phyloP scores from a whole-genome alignment of 2,888 invertebrate species.

The Tromatobia lineatoria region DNA sequence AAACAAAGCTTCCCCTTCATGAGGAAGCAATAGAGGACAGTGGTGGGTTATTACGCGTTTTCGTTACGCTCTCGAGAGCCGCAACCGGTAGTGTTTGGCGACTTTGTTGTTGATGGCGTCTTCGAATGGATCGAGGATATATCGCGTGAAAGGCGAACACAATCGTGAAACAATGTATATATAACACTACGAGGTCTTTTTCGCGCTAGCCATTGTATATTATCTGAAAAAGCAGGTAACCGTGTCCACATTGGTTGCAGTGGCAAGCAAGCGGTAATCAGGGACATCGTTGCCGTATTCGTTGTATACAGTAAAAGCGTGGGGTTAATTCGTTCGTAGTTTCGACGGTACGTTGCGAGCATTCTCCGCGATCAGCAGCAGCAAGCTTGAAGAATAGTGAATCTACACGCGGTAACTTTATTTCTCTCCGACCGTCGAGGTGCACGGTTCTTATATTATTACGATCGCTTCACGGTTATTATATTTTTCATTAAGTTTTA shows the following conservation, averaged over 20 bases:
- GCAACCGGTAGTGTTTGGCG: not conserved
- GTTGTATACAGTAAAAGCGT: conserved; percentile 12
- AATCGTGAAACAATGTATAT: conserved; percentile 4
- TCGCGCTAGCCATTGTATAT: not conserved
- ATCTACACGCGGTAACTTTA: conserved; percentile 49
- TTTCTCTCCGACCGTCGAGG: conserved; percentile 56
- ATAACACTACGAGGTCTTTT: conserved; percentile 34
- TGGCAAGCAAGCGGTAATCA: not conserved
- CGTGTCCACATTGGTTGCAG: conserved; percentile 14
- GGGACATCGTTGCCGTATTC: conserved; percentile 12
- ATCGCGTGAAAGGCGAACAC: conserved; percentile 40
- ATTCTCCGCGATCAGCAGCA: conserved; percentile 49
- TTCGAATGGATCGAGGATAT: conserved; percentile 25
- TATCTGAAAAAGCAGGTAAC: conserved; percentile 8
- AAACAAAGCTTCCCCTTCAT: too few species aligned
- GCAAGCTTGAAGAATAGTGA: conserved; percentile 42
- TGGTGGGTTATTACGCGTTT: conserved; percentile 29
- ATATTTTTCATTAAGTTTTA: too few species aligned
- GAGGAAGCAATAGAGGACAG: too few species aligned
- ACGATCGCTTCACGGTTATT: not conserved
- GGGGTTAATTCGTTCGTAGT: conserved; percentile 33
- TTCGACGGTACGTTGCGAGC: conserved; percentile 41
- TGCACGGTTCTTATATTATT: conserved; percentile 38
- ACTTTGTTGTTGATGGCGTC: not conserved
- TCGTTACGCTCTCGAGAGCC: conserved; percentile 46